phyloP scores from a whole-genome alignment of 2,888 invertebrate species.

The Torymus auratus region DNA sequence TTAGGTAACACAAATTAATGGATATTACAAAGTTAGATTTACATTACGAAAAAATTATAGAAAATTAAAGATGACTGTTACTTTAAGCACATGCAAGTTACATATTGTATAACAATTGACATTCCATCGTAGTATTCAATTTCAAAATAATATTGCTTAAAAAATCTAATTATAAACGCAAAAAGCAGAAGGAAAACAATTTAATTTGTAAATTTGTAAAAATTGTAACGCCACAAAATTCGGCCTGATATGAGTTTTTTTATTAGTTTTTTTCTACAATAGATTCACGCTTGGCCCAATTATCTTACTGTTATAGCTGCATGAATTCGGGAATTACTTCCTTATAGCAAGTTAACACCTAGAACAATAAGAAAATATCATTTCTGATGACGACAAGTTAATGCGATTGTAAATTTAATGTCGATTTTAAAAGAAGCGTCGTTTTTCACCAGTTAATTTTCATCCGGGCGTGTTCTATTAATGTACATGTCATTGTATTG shows the following conservation, averaged over 20 bases:
- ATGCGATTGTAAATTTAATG: slow-evolving; percentile 41
- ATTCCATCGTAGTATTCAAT: slow-evolving; percentile 16
- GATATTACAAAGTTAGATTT: background rate
- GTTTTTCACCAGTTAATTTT: slow-evolving; percentile 18
- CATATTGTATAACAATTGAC: slow-evolving; percentile 35
- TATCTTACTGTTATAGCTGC: slow-evolving; percentile 41
- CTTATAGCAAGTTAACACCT: slow-evolving; percentile 39
- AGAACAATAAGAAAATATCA: slow-evolving; percentile 58
- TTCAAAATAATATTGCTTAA: background rate
- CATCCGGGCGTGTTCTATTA: slow-evolving; percentile 20
- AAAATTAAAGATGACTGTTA: slow-evolving; percentile 45
- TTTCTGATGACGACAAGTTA: slow-evolving; percentile 37
- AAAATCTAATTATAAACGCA: slow-evolving; percentile 26
- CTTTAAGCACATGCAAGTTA: slow-evolving; percentile 17
- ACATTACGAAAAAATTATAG: background rate
- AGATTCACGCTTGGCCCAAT: slow-evolving; percentile 29
- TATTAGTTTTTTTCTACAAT: slow-evolving; percentile 5
- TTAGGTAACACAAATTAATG: background rate
- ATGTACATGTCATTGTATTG: slow-evolving; percentile 35
- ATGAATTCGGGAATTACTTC: slow-evolving; percentile 29
- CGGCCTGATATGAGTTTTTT: slow-evolving; percentile 52
- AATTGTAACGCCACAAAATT: slow-evolving; percentile 46
- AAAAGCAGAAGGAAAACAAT: background rate
- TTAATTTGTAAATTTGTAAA: slow-evolving; percentile 42
- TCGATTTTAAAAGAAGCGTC: slow-evolving; percentile 17